A percentile compares a stretch with the other conserved stretches of the same genome.
These are phyloP conservation scores for Delichon dasypus DNA, from an alignment of 2,797 vertebrate species.

Conservation along the genomic window DNA sequence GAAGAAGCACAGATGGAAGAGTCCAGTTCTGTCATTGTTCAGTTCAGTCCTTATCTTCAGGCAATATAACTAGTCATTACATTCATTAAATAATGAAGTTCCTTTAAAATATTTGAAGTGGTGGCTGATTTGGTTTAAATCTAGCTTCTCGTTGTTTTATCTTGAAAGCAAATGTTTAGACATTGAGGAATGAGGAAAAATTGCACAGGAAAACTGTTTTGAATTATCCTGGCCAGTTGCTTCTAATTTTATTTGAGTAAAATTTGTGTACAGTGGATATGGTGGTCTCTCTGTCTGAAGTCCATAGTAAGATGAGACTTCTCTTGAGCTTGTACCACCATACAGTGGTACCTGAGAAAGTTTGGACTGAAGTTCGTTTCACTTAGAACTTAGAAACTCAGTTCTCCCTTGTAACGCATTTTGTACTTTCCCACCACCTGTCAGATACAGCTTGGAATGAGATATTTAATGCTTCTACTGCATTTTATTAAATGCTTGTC, in stretches of 20 bases:
- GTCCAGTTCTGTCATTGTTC: background rate
- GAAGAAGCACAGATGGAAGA: background rate
- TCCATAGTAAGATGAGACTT: background rate
- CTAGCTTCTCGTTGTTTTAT: background rate
- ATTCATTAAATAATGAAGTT: background rate
- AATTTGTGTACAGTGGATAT: background rate
- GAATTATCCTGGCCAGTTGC: background rate
- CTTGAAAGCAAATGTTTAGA: background rate
- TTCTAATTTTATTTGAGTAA: background rate
- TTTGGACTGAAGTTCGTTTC: background rate
- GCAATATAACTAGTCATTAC: background rate
- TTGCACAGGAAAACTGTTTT: background rate
- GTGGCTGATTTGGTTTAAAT: background rate
- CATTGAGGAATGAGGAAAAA: background rate
- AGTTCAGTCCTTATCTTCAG: background rate
- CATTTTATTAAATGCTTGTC: background rate
- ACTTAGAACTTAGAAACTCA: background rate
- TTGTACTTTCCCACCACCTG: background rate
- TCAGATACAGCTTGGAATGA: background rate
- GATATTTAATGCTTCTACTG: background rate
- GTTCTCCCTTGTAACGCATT: background rate
- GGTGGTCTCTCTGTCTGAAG: background rate
- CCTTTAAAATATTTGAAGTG: background rate
- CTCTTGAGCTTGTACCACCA: accelerated
- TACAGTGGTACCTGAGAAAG: background rate